These are phyloP conservation scores for Syngnathus floridae DNA, from an alignment of 2,113 vertebrate species.

Conservation along the genomic window DNA sequence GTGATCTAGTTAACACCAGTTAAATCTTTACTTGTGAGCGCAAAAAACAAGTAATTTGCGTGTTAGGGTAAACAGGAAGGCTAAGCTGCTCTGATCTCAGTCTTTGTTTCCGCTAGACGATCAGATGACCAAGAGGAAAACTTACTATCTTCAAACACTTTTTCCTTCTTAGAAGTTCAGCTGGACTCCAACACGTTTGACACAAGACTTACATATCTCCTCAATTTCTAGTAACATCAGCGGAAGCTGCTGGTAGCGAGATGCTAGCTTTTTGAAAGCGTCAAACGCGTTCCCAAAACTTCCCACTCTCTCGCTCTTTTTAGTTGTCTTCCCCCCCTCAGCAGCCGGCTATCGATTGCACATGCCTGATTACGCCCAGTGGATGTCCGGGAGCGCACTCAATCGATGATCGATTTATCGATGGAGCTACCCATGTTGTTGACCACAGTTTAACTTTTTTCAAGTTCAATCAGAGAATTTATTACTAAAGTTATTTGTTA, in stretches of 20 bases:
- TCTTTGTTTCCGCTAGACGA: constrained; percentile 51
- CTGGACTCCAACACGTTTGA: constrained; percentile 1
- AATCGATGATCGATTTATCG: constrained; percentile 32
- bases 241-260: not conserved
- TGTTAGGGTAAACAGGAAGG: not conserved
- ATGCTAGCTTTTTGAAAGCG: not conserved
- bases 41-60: not conserved
- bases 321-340: not conserved
- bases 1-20: not conserved
- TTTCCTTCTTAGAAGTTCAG: constrained; percentile 19
- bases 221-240: accelerated
- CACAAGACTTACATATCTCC: constrained; percentile 32
- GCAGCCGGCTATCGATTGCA: constrained; percentile 44
- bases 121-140: constrained; percentile 53
- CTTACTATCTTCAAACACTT: constrained; percentile 51
- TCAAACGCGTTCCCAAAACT: constrained; percentile 30
- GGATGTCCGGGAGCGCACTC: not conserved
- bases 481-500: no score
- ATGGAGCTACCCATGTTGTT: constrained; percentile 4
- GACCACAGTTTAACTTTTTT: not conserved
- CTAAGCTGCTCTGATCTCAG: constrained; percentile 15
- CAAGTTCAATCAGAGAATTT: not conserved
- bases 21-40: not conserved
- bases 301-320: constrained; percentile 13
- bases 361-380: constrained; percentile 57